Percentiles rank a stretch among this genome's conserved stretches.
Evolutionary conservation across 2,113 vertebrate species (phyloP).

Genomic region (Chlamydotis undulata): DNA sequence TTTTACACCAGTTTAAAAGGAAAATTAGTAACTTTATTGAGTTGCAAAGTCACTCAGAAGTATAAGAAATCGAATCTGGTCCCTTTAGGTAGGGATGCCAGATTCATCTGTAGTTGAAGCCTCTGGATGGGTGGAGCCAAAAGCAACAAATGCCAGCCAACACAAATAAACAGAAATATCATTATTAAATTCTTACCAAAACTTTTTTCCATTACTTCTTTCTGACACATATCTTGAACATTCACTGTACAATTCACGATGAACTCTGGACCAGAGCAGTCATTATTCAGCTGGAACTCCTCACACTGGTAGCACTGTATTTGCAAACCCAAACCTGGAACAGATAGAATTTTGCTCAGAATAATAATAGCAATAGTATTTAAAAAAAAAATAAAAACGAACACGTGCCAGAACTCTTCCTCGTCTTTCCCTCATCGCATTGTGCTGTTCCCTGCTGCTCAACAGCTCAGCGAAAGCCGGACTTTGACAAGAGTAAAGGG

Average conservation of each 20-base stretch:
- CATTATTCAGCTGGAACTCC: constrained; percentile 91
- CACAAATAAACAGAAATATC: background rate
- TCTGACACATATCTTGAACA: constrained; percentile 98
- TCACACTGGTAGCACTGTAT: constrained; percentile 99
- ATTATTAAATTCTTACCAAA: constrained; percentile 81
- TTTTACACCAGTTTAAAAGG: constrained; percentile 3
- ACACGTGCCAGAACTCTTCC: background rate
- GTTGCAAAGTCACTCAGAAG: background rate
- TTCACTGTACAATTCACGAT: constrained; percentile 98
- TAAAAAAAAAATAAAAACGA: background rate
- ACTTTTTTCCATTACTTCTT: constrained; percentile 94
- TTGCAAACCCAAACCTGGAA: constrained; percentile 85
- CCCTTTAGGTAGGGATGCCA: background rate
- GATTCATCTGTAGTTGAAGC: background rate
- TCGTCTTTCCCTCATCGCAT: background rate
- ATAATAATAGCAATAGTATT: background rate
- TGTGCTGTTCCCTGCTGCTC: background rate
- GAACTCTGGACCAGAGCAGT: constrained; percentile 94
- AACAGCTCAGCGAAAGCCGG: background rate
- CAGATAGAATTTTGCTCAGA: background rate
- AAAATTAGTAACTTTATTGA: background rate
- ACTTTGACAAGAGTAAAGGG: background rate
- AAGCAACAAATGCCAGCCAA: background rate
- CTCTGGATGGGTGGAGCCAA: background rate
- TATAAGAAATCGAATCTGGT: background rate